Conservation (phyloP, 2,888 invertebrate species). For the Amphipyra berbera region DNA sequence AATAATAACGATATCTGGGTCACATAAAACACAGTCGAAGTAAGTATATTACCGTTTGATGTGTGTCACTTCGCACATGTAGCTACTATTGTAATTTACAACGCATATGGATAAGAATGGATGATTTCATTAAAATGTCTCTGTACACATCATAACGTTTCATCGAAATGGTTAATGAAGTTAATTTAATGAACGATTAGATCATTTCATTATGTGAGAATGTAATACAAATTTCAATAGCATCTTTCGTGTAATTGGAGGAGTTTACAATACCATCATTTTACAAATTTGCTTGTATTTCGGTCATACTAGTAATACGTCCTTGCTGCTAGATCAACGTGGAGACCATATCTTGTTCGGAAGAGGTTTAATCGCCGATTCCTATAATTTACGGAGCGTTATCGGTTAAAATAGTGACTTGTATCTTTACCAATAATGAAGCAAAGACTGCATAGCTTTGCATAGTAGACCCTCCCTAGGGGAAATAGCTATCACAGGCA, state of each 20-base stretch:
- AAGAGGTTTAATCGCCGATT: too few species aligned
- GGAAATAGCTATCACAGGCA: too few species aligned
- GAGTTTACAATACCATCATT: neutral
- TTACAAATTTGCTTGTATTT: too few species aligned
- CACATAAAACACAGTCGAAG: conserved; percentile 45
- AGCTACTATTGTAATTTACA: conserved; percentile 28
- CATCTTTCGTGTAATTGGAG: neutral
- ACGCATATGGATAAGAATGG: conserved; percentile 32
- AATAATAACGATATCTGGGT: conserved; percentile 65
- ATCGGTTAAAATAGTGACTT: too few species aligned
- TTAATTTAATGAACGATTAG: conserved; percentile 16
- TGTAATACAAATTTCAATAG: conserved; percentile 1
- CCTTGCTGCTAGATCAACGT: too few species aligned
- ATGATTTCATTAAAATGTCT: conserved; percentile 28
- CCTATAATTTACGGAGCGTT: too few species aligned
- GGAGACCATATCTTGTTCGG: too few species aligned
- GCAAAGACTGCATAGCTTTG: too few species aligned
- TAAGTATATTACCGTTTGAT: conserved; percentile 45
- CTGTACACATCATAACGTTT: conserved; percentile 11
- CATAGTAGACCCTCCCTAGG: too few species aligned
- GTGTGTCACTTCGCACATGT: conserved; percentile 45
- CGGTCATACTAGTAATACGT: too few species aligned
- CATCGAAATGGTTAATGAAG: conserved; percentile 16
- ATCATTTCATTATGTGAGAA: conserved; percentile 14
- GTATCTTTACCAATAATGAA: too few species aligned